Evolutionary conservation across 1,140 invertebrate species (phyloP).

Genomic region (Papilio helenus): DNA sequence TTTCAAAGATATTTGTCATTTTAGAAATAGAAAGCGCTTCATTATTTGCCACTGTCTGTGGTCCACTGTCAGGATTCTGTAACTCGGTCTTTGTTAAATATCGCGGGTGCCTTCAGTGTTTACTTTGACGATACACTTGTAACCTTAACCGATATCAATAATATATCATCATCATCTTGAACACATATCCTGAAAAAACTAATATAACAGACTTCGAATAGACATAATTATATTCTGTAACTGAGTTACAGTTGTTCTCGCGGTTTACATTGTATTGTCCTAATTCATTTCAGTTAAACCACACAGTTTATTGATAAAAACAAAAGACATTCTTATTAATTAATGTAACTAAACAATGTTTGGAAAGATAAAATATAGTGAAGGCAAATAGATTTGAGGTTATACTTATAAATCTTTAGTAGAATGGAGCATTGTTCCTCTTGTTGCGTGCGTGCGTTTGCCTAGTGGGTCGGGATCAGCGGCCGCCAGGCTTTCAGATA

Average conservation of each 20-base stretch:
- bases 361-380: slow-evolving; percentile 54
- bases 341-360: slow-evolving; percentile 34
- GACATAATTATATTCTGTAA: no score
- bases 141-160: no score
- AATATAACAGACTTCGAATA: neutral
- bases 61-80: slow-evolving; percentile 41
- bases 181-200: neutral
- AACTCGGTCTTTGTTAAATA: slow-evolving; percentile 31
- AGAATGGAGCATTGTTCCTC: neutral
- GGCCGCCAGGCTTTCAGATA: slow-evolving; percentile 62
- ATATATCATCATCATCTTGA: no score
- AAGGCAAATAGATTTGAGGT: neutral
- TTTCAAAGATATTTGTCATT: slow-evolving; percentile 43
- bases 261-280: no score
- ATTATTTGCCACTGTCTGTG: slow-evolving; percentile 34
- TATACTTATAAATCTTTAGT: neutral
- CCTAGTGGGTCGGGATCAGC: slow-evolving; percentile 54
- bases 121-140: slow-evolving; percentile 23
- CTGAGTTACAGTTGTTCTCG: no score
- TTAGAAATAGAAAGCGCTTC: slow-evolving; percentile 30
- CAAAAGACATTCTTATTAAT: no score
- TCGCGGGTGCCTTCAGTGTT: neutral
- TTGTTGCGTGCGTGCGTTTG: slow-evolving; percentile 54
- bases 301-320: neutral
- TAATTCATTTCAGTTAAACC: neutral